phyloP scores from a whole-genome alignment of 2,113 vertebrate genomes.

The Sula dactylatra region DNA sequence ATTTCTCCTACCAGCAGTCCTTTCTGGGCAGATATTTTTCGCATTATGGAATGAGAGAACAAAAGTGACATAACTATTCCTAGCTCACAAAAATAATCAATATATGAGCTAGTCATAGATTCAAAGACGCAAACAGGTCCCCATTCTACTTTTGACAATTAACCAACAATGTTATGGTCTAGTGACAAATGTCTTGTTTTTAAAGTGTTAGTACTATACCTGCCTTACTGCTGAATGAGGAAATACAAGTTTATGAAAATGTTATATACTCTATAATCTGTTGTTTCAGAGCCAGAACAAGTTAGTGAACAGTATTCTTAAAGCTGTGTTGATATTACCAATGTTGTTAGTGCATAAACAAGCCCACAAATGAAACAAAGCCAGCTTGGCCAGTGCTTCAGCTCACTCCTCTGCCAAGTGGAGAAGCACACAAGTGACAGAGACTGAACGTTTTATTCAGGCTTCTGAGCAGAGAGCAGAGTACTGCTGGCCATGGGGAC shows the following conservation, averaged over 20 bases:
- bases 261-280: background rate
- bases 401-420: background rate
- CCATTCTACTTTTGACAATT: background rate
- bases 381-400: background rate
- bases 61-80: background rate
- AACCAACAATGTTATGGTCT: background rate
- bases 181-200: background rate
- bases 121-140: background rate
- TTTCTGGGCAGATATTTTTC: background rate
- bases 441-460: background rate
- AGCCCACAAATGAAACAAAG: conserved; percentile 16
- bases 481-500: background rate
- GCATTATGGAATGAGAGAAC: background rate
- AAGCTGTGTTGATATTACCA: conserved; percentile 14
- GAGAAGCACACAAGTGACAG: background rate
- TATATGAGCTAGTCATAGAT: background rate
- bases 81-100: background rate
- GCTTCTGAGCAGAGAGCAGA: background rate
- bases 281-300: conserved; percentile 15
- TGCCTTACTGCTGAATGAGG: background rate
- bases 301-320: conserved; percentile 4
- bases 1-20: background rate
- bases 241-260: background rate
- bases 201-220: background rate
- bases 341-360: conserved; percentile 2